These are phyloP conservation scores for Dipodomys stephensi DNA, from an alignment of 2,113 vertebrate genomes.

Conservation along the genomic window DNA sequence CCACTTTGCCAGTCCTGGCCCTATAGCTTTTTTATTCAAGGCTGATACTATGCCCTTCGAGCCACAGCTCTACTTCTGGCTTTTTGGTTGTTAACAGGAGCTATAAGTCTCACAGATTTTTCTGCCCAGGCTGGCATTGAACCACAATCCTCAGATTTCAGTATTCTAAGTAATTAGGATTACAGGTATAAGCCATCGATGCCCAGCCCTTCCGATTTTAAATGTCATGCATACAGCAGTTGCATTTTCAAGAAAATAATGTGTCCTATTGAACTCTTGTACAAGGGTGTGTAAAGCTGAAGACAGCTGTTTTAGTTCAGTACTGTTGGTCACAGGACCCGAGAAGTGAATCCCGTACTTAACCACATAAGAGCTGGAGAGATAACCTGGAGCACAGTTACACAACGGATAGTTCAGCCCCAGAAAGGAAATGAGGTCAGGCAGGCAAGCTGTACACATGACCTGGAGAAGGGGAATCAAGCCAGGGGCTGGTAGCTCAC, in stretches of 20 bases:
- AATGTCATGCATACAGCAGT: background rate
- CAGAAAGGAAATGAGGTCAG: background rate
- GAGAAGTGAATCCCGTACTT: background rate
- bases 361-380: background rate
- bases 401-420: background rate
- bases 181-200: no score
- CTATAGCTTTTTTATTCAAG: no score
- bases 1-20: no score
- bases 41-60: no score
- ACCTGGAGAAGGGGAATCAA: no score
- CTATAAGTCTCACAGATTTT: no score
- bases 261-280: background rate
- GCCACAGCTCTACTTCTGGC: no score
- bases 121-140: no score
- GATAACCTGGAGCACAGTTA: background rate
- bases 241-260: background rate
- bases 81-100: no score
- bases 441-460: background rate
- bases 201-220: background rate
- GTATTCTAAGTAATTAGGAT: no score
- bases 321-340: background rate
- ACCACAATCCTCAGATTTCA: no score
- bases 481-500: no score
- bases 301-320: background rate
- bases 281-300: rapidly evolving